Evolutionary conservation across 2,888 invertebrate species (phyloP).

Genomic region (Pterostichus madidus): DNA sequence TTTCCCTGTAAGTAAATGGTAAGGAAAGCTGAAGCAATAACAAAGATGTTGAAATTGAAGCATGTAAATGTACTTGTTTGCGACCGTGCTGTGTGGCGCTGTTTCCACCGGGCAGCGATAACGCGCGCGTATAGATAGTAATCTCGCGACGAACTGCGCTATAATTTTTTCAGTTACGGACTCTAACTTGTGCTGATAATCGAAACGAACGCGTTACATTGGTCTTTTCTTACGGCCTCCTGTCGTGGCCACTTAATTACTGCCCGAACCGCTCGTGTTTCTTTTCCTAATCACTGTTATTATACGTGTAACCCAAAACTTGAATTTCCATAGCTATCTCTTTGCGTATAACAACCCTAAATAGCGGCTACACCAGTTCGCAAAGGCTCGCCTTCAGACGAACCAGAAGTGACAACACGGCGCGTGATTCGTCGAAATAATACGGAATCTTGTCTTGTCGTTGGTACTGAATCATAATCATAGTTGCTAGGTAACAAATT

Average conservation of each 20-base stretch:
- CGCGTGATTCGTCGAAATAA: too few species aligned
- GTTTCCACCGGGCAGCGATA: background rate
- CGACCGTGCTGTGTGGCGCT: background rate
- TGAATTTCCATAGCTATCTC: slow-evolving; percentile 59
- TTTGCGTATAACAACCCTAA: slow-evolving; percentile 16
- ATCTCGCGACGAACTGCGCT: slow-evolving; percentile 1
- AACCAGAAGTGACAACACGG: too few species aligned
- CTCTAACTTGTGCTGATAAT: slow-evolving; percentile 53
- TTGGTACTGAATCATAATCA: too few species aligned
- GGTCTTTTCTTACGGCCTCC: slow-evolving; percentile 63
- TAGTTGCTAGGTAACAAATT: too few species aligned
- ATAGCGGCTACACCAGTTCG: too few species aligned
- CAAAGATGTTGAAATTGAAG: background rate
- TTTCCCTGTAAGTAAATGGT: background rate
- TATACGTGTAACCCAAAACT: slow-evolving; percentile 59
- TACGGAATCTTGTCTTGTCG: too few species aligned
- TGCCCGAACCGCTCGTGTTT: slow-evolving; percentile 44
- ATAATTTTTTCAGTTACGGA: slow-evolving; percentile 63
- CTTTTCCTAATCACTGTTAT: slow-evolving; percentile 61
- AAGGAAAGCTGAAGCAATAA: background rate
- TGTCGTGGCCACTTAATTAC: slow-evolving; percentile 53
- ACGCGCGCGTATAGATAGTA: slow-evolving; percentile 1
- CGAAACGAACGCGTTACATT: slow-evolving; percentile 60
- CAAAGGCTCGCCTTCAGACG: too few species aligned
- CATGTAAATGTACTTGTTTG: slow-evolving; percentile 1